phyloP scores from a whole-genome alignment of 2,888 invertebrate genomes.

The Sclerodermus sp. region DNA sequence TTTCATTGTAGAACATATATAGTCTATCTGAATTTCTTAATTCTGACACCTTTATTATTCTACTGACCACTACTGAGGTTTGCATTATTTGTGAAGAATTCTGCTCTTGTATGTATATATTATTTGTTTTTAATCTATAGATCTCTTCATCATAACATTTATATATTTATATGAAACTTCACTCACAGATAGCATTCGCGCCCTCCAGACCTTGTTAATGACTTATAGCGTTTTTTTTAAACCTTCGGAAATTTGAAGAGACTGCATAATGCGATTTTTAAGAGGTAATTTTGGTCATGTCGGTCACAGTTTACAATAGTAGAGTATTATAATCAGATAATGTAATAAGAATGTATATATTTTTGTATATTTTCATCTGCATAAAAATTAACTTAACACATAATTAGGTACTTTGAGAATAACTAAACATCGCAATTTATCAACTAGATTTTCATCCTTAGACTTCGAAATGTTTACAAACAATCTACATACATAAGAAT shows the following conservation, averaged over 20 bases:
- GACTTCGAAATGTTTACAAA: too few relatives aligned
- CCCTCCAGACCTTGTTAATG: conserved; percentile 34
- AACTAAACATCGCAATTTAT: too few relatives aligned
- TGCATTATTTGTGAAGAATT: conserved; percentile 34
- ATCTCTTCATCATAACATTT: conserved; percentile 44
- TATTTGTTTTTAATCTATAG: conserved; percentile 36
- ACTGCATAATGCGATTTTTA: conserved; percentile 28
- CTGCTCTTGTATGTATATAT: conserved; percentile 27
- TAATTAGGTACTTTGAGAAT: not conserved
- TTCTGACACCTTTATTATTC: conserved; percentile 29
- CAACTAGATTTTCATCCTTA: too few relatives aligned
- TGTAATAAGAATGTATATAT: not conserved
- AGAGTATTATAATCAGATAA: conserved; percentile 4
- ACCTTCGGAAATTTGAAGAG: conserved; percentile 34
- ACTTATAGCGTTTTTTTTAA: conserved; percentile 18
- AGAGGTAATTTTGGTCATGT: conserved; percentile 39
- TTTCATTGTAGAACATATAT: conserved; percentile 23
- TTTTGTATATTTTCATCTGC: not conserved
- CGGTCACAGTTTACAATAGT: not conserved
- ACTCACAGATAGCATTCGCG: conserved; percentile 50
- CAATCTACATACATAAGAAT: conserved; percentile 7
- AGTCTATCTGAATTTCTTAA: conserved; percentile 10
- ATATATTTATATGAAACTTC: conserved; percentile 50
- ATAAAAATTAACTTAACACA: not conserved
- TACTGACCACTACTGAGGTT: conserved; percentile 38